Evolutionary conservation across 2,888 invertebrate species (phyloP).

Genomic region (Sinotaia quadrata): DNA sequence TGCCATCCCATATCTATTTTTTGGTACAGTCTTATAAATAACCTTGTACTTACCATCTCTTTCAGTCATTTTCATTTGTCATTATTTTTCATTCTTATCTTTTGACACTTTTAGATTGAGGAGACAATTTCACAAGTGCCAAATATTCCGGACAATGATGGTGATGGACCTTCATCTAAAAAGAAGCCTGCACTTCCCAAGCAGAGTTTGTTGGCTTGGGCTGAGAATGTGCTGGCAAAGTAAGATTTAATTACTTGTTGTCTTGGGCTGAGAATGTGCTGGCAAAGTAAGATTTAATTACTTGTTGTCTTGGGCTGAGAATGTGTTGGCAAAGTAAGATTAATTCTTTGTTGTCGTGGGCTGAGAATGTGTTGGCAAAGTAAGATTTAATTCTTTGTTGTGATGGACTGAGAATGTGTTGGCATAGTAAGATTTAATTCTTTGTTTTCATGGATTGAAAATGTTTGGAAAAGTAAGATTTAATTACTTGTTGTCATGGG

Average conservation of each 20-base stretch:
- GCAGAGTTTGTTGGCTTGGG: constrained; percentile 86
- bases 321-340: too few species aligned
- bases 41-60: too few species aligned
- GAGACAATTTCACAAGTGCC: constrained; percentile 52
- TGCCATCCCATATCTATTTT: neutral
- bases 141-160: constrained; percentile 40
- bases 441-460: too few species aligned
- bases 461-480: too few species aligned
- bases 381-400: too few species aligned
- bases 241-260: too few species aligned
- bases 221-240: constrained; percentile 86
- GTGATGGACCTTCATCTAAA: constrained; percentile 39
- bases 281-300: too few species aligned
- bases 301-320: too few species aligned
- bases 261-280: too few species aligned
- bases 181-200: constrained; percentile 42
- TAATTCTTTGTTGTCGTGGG: constrained; percentile 93
- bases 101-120: constrained; percentile 54
- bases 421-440: too few species aligned
- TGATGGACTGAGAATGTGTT: too few species aligned
- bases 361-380: constrained; percentile 86
- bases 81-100: neutral
- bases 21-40: too few species aligned
- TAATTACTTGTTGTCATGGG: constrained; percentile 93
- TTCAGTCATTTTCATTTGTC: constrained; percentile 1